These are phyloP conservation scores for Acrobasis suavella DNA, from an alignment of 2,888 invertebrate species.

Conservation along the genomic window DNA sequence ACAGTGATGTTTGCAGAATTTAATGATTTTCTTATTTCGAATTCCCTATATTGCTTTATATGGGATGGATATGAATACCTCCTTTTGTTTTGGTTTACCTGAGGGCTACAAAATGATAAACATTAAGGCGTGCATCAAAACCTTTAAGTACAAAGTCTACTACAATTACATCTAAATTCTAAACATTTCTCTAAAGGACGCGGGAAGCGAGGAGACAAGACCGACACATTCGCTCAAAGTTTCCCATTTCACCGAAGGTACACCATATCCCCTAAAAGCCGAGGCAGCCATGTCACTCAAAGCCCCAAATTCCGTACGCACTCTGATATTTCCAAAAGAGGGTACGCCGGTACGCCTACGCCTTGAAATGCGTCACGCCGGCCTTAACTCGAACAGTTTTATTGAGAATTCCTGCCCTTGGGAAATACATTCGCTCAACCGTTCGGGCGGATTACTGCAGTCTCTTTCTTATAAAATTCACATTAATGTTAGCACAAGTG, in stretches of 20 bases:
- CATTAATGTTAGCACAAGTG: conserved; percentile 34
- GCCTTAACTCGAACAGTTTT: conserved; percentile 48
- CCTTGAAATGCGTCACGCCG: conserved; percentile 43
- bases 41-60: too few species aligned
- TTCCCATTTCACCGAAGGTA: conserved; percentile 18
- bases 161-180: neutral
- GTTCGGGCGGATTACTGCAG: conserved; percentile 36
- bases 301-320: conserved; percentile 52
- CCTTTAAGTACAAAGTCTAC: neutral
- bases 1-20: too few species aligned
- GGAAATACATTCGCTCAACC: conserved; percentile 45
- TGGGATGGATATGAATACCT: too few species aligned
- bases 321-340: conserved; percentile 55
- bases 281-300: conserved; percentile 53
- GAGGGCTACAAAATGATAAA: too few species aligned
- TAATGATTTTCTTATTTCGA: too few species aligned
- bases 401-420: conserved; percentile 50
- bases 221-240: conserved; percentile 20
- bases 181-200: neutral
- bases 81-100: too few species aligned
- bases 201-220: neutral
- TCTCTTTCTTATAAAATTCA: conserved; percentile 41
- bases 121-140: too few species aligned
- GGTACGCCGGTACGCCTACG: conserved; percentile 38
- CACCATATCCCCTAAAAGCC: conserved; percentile 44